phyloP scores from a whole-genome alignment of 2,888 invertebrate genomes.

The Calliphora vomitoria region DNA sequence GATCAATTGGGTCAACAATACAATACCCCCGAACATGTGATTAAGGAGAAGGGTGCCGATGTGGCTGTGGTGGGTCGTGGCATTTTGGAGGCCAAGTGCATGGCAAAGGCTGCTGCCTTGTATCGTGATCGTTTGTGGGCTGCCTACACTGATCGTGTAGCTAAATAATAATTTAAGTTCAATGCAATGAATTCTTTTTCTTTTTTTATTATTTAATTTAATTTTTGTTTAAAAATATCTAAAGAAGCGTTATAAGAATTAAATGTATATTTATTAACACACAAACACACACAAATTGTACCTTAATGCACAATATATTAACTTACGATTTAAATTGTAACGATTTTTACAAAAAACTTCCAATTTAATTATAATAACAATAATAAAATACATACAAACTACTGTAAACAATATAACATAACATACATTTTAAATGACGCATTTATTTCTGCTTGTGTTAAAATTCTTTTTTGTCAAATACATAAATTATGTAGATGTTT shows the following conservation, averaged over 20 bases:
- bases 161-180: conserved; percentile 75
- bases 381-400: too few species aligned
- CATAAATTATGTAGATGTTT: neutral
- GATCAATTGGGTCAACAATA: conserved; percentile 96
- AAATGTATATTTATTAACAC: neutral
- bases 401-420: too few species aligned
- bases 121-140: conserved; percentile 91
- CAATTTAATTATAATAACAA: neutral
- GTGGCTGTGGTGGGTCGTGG: conserved; percentile 98
- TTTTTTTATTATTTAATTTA: neutral
- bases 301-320: conserved; percentile 26
- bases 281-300: neutral
- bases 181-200: neutral
- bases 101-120: conserved; percentile 87
- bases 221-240: neutral
- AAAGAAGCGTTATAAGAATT: neutral
- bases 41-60: conserved; percentile 93
- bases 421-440: neutral
- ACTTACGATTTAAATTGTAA: neutral
- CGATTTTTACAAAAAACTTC: neutral
- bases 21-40: conserved; percentile 92
- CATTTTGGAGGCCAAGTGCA: conserved; percentile 89
- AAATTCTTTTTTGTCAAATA: neutral
- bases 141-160: conserved; percentile 86
- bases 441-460: neutral